Conservation (phyloP, 2,888 invertebrate species). For the Muscina levida region DNA sequence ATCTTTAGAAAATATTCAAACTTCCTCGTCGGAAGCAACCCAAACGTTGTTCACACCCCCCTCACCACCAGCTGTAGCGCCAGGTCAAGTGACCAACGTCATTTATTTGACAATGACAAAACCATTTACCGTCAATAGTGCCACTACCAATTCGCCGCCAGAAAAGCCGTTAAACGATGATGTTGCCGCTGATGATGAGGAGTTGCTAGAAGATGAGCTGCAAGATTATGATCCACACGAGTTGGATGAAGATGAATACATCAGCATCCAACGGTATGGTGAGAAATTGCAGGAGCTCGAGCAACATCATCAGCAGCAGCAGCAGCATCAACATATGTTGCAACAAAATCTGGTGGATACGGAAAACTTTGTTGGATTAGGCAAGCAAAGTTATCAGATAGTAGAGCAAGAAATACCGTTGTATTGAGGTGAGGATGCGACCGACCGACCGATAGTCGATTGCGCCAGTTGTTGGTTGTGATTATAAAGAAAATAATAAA, state of each 20-base stretch:
- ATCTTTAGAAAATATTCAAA: not conserved
- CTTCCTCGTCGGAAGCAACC: slow-evolving; percentile 1
- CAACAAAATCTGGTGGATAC: not conserved
- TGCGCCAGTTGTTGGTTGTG: too few species aligned
- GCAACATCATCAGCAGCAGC: slow-evolving; percentile 20
- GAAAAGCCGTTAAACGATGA: too few species aligned
- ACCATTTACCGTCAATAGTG: too few species aligned
- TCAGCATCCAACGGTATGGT: slow-evolving; percentile 23
- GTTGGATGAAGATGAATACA: slow-evolving; percentile 32
- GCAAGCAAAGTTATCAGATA: slow-evolving; percentile 67
- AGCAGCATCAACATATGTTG: slow-evolving; percentile 15
- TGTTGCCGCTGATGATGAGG: slow-evolving; percentile 48
- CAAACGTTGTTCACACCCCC: not conserved
- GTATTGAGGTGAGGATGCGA: slow-evolving; percentile 66
- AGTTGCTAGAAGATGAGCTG: slow-evolving; percentile 35
- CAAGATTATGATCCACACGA: slow-evolving; percentile 34
- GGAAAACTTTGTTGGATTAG: not conserved
- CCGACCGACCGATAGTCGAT: too few species aligned
- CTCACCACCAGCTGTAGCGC: not conserved
- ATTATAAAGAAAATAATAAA: too few species aligned
- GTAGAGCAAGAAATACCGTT: slow-evolving; percentile 73
- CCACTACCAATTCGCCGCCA: too few species aligned
- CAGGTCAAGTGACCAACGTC: not conserved
- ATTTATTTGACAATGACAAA: too few species aligned
- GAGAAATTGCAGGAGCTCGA: slow-evolving; percentile 9